phyloP scores from a whole-genome alignment of 2,113 vertebrate genomes.

The Peromyscus californicus region DNA sequence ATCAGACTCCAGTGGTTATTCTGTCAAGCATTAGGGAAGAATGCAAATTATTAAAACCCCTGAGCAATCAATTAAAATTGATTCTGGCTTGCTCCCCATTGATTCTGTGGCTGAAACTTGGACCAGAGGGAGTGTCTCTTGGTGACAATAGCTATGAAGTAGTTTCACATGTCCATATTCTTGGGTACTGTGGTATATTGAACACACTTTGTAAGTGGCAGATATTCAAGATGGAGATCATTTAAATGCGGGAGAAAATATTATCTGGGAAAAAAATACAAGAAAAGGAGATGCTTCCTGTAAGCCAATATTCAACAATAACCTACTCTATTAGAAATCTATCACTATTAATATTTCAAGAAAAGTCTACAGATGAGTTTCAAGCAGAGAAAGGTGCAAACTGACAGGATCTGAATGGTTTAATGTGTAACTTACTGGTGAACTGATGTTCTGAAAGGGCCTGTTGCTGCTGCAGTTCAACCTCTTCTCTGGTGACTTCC shows the following conservation, averaged over 20 bases:
- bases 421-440: background rate
- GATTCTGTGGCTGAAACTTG: conserved; percentile 81
- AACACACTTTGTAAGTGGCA: conserved; percentile 71
- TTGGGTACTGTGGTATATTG: conserved; percentile 31
- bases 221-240: conserved; percentile 56
- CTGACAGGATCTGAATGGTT: background rate
- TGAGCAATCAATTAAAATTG: conserved; percentile 87
- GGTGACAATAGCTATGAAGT: conserved; percentile 72
- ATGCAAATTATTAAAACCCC: conserved; percentile 86
- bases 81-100: conserved; percentile 85
- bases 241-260: conserved; percentile 53
- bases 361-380: conserved; percentile 30
- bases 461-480: background rate
- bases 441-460: background rate
- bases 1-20: conserved; percentile 76
- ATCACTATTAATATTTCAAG: conserved; percentile 36
- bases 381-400: background rate
- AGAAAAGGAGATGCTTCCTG: conserved; percentile 39
- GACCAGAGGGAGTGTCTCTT: conserved; percentile 74
- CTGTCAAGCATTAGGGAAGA: conserved; percentile 81
- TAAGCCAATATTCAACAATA: conserved; percentile 57
- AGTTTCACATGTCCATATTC: conserved; percentile 18
- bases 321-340: conserved; percentile 34
- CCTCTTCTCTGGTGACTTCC: background rate
- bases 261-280: conserved; percentile 29